Conservation (phyloP, 2,113 vertebrate genomes). For the Elachura formosa region DNA sequence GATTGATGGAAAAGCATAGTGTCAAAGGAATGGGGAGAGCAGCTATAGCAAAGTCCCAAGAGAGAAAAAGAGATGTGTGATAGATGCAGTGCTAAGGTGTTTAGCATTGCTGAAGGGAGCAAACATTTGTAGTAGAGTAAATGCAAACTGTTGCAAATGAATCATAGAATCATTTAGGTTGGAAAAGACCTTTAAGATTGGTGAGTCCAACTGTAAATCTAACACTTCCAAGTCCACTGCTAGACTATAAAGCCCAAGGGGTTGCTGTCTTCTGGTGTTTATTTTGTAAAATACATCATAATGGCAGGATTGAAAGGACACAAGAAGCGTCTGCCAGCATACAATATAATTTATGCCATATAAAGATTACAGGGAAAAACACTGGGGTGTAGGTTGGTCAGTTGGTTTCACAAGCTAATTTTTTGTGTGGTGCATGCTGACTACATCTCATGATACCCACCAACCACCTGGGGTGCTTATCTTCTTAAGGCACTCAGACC, state of each 20-base stretch:
- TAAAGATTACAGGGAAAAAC: neutral
- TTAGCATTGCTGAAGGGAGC: neutral
- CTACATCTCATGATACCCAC: neutral
- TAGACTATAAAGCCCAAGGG: neutral
- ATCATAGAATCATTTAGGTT: neutral
- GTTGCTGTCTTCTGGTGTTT: neutral
- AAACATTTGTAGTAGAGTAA: neutral
- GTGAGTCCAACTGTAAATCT: neutral
- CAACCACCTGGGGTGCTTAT: neutral
- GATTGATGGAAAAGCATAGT: neutral
- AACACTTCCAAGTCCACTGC: neutral
- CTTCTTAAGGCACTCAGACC: neutral
- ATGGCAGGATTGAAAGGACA: neutral
- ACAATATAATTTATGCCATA: neutral
- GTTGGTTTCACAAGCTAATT: neutral
- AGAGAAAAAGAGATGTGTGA: neutral
- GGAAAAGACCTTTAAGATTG: neutral
- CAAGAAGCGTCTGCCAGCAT: neutral
- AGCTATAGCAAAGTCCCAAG: accelerated
- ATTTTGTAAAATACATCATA: neutral
- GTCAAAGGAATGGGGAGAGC: neutral
- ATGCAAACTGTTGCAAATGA: neutral
- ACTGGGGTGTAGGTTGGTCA: neutral
- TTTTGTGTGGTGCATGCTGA: neutral
- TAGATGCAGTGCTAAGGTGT: neutral